phyloP scores from a whole-genome alignment of 1,140 invertebrate genomes.

The Zophobas atratus region DNA sequence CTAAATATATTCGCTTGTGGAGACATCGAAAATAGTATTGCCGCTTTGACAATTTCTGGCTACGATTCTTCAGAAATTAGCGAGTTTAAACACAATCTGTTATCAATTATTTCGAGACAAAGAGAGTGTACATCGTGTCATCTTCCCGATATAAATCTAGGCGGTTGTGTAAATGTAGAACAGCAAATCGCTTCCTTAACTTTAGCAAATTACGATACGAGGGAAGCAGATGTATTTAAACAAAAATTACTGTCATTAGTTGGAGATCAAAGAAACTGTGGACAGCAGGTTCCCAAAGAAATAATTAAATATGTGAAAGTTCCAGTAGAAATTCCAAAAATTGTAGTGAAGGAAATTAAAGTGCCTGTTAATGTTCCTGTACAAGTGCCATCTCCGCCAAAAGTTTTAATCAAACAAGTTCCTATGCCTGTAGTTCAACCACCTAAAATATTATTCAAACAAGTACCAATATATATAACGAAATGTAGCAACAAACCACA shows the following conservation, averaged over 20 bases:
- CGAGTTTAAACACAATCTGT: slow-evolving; percentile 1
- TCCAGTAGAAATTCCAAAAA: background rate
- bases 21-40: background rate
- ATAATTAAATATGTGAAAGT: background rate
- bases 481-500: too few species aligned
- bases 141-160: background rate
- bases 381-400: background rate
- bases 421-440: too few species aligned
- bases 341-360: background rate
- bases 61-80: background rate
- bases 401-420: too few species aligned
- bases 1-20: background rate
- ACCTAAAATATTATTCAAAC: background rate
- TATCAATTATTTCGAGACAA: background rate
- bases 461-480: background rate
- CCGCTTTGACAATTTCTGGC: background rate
- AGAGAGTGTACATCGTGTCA: background rate
- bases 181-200: too few species aligned
- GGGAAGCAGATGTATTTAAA: too few species aligned
- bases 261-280: too few species aligned
- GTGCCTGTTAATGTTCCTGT: too few species aligned
- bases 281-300: background rate
- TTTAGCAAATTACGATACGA: too few species aligned
- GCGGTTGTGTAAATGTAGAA: too few species aligned
- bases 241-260: too few species aligned